Percentiles rank a stretch among this genome's conserved stretches.
Evolutionary conservation across 1,140 invertebrate species (phyloP).

Genomic region (Eupristina koningsbergeri): DNA sequence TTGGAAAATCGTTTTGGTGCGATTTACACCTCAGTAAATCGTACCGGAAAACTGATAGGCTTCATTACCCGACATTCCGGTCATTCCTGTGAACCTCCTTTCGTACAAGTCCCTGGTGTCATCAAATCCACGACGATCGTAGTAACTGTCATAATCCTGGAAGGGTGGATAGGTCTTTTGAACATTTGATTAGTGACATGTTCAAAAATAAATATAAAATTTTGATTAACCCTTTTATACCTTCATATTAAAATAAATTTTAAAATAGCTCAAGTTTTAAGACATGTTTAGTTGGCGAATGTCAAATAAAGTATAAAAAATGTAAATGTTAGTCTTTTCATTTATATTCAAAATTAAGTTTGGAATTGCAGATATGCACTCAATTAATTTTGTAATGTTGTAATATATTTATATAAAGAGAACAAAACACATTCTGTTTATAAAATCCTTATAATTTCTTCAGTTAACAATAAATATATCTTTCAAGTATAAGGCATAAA

Average conservation of each 20-base stretch:
- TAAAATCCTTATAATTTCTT: not conserved
- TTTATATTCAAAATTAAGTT: too few species aligned
- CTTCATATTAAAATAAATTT: not conserved
- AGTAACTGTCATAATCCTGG: conserved; percentile 87
- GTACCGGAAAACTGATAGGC: conserved; percentile 32
- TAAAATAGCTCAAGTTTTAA: too few species aligned
- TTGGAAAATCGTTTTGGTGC: not conserved
- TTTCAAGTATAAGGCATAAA: not conserved
- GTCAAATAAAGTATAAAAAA: too few species aligned
- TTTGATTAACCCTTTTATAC: conserved; percentile 33
- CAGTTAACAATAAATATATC: not conserved
- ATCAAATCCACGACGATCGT: conserved; percentile 82
- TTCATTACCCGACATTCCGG: conserved; percentile 64
- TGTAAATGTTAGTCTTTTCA: too few species aligned
- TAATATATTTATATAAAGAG: too few species aligned
- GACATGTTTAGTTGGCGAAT: too few species aligned
- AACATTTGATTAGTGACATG: conserved; percentile 25
- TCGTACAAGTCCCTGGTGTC: conserved; percentile 85
- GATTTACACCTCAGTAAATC: conserved; percentile 22
- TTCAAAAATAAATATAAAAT: not conserved
- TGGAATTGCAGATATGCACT: too few species aligned
- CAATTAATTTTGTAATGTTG: too few species aligned
- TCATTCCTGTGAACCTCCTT: conserved; percentile 81
- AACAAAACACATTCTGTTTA: too few species aligned
- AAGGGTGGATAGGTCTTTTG: conserved; percentile 50